Evolutionary conservation across 1,140 invertebrate genomes (phyloP).

Genomic region (Pemphigus obesinymphae): DNA sequence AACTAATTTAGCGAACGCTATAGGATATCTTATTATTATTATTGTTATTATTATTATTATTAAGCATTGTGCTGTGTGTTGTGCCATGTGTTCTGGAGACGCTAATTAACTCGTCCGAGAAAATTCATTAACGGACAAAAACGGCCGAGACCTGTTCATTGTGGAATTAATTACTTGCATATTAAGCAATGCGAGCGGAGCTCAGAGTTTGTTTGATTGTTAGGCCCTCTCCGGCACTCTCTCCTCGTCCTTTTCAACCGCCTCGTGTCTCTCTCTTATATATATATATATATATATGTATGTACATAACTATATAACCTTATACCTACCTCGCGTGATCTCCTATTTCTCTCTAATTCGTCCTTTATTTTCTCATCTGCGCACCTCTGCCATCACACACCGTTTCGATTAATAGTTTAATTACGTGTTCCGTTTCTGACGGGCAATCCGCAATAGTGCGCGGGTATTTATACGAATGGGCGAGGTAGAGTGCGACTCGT

Average conservation of each 20-base stretch:
- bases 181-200: slow-evolving; percentile 9
- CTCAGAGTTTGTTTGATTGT: slow-evolving; percentile 37
- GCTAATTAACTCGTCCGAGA: slow-evolving; percentile 40
- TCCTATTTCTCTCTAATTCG: not conserved
- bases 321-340: not conserved
- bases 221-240: not conserved
- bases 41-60: slow-evolving; percentile 26
- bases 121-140: slow-evolving; percentile 40
- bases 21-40: slow-evolving; percentile 17
- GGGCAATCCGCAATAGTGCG: not conserved
- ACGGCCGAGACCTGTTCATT: slow-evolving; percentile 23
- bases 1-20: not conserved
- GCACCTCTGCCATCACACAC: too few species aligned
- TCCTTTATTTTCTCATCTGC: slow-evolving; percentile 11
- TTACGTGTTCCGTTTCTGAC: slow-evolving; percentile 30
- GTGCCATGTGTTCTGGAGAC: slow-evolving; percentile 35
- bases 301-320: not conserved
- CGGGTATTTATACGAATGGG: slow-evolving; percentile 7
- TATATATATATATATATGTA: too few species aligned
- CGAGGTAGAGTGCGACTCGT: not conserved
- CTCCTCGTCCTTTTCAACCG: not conserved
- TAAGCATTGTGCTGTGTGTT: slow-evolving; percentile 16
- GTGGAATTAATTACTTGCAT: slow-evolving; percentile 38
- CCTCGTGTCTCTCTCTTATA: not conserved
- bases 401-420: slow-evolving; percentile 39